These are phyloP conservation scores for Popillia japonica DNA, from an alignment of 1,140 invertebrate genomes.

Conservation along the genomic window DNA sequence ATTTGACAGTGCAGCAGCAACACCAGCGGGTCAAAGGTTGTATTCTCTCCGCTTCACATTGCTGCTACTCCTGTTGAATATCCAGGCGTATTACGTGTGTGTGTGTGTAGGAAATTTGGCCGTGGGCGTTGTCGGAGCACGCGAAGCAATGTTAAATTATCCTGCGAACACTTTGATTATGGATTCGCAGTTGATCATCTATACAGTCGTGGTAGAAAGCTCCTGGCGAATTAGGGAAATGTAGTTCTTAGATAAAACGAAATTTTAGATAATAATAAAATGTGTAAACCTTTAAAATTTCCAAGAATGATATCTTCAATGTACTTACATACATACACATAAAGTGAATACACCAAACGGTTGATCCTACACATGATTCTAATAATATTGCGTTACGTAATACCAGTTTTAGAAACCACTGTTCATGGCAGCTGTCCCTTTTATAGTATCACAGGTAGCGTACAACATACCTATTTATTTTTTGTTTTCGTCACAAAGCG, in stretches of 20 bases:
- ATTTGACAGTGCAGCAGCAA: slow-evolving; percentile 9
- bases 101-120: background rate
- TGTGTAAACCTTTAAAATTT: too few species aligned
- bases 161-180: background rate
- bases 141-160: slow-evolving; percentile 6
- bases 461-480: background rate
- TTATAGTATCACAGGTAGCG: background rate
- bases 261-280: too few species aligned
- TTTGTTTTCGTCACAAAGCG: background rate
- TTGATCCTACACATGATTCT: too few species aligned
- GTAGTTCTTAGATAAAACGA: too few species aligned
- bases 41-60: background rate
- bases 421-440: background rate
- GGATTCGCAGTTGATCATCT: background rate
- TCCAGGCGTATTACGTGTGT: background rate
- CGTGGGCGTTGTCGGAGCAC: background rate
- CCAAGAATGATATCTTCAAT: too few species aligned
- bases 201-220: background rate
- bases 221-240: background rate
- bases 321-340: too few species aligned
- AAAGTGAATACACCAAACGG: too few species aligned
- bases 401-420: background rate
- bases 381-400: too few species aligned
- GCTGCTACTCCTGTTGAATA: background rate
- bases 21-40: slow-evolving; percentile 1